These are phyloP conservation scores for Turritopsis dohrnii DNA, from an alignment of 30 jellyfish, hydroid and myxozoan genomes.

Conservation along the genomic window DNA sequence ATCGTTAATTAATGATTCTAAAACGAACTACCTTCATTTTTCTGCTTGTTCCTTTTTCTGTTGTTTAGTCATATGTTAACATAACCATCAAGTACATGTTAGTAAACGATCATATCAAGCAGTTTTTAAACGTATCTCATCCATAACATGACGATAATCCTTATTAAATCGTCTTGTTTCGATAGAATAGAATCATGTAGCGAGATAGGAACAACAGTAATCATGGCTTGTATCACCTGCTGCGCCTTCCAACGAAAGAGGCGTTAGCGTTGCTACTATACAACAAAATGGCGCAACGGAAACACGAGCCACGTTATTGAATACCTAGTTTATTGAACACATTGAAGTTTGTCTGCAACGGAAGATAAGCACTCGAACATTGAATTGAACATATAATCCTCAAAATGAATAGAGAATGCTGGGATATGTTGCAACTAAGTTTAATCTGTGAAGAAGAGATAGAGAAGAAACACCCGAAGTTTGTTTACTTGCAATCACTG, in stretches of 20 bases:
- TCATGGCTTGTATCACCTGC: background rate
- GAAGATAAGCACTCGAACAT: background rate
- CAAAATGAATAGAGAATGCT: background rate
- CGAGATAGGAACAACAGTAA: background rate
- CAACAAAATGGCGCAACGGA: background rate
- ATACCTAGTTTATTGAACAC: background rate
- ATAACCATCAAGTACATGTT: too few species aligned
- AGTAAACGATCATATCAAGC: background rate
- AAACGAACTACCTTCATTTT: too few species aligned
- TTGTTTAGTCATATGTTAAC: too few species aligned
- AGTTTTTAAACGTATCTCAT: background rate
- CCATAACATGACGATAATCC: background rate
- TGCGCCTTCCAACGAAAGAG: background rate
- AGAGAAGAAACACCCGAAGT: background rate
- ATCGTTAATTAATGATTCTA: too few species aligned
- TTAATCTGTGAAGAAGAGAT: background rate
- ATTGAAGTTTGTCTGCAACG: background rate
- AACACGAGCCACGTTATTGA: too few species aligned
- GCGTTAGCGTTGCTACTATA: background rate
- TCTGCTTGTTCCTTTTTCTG: too few species aligned
- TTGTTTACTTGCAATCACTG: background rate
- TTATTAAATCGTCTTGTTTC: background rate
- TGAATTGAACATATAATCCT: background rate
- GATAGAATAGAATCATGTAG: background rate
- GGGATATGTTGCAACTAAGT: background rate